phyloP scores from a whole-genome alignment of 2,888 invertebrate species.

The Biston stratarius region DNA sequence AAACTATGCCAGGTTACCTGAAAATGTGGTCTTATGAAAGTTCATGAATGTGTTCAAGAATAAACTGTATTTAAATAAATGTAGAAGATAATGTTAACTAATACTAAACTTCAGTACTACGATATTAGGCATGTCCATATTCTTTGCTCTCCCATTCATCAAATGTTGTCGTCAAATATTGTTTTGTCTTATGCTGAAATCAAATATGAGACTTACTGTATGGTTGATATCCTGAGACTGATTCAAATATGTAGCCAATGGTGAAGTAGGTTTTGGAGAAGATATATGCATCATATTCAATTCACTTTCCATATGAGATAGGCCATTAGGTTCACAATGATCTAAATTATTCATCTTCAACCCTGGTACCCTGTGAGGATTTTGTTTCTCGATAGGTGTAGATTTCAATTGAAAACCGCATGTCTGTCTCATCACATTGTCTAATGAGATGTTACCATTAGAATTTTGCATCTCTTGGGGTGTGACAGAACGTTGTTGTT shows the following conservation, averaged over 20 bases:
- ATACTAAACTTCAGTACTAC: no score
- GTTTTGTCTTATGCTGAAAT: neutral
- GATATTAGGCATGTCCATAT: no score
- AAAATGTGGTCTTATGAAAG: no score
- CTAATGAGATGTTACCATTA: conserved; percentile 69
- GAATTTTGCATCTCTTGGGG: conserved; percentile 86
- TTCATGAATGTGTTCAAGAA: no score
- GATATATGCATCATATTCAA: conserved; percentile 84
- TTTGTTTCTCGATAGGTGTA: conserved; percentile 76
- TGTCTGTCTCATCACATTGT: conserved; percentile 54
- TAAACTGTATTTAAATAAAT: no score
- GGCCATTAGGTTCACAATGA: conserved; percentile 70
- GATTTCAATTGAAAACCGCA: conserved; percentile 75
- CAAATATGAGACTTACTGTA: conserved; percentile 54
- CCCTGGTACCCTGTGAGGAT: conserved; percentile 70
- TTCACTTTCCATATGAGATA: conserved; percentile 80
- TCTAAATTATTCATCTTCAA: conserved; percentile 66
- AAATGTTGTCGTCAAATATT: no score
- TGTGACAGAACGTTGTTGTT: conserved; percentile 92
- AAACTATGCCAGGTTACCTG: no score
- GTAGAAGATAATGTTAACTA: no score
- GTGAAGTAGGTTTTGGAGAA: conserved; percentile 85
- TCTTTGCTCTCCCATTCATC: no score
- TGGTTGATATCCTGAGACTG: conserved; percentile 78
- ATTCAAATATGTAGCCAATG: conserved; percentile 84